Base-by-base conservation (phyloP, 2,113 vertebrate species). In the Archilochus colubris region DNA sequence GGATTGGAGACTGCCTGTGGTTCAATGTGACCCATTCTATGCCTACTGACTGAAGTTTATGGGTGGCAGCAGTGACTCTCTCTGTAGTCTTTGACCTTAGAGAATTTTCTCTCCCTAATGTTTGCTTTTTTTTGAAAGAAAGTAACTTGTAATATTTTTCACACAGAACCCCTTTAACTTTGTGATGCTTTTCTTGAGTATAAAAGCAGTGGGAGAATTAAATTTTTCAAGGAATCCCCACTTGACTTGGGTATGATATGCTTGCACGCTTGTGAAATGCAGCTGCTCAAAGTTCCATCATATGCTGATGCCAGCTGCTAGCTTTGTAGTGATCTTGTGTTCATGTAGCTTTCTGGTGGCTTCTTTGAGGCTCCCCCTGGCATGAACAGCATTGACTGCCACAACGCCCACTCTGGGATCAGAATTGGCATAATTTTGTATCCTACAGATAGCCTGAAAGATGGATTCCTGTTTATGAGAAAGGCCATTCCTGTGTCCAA, bases 201-300 rank as follows among this genome's bases (percentile, higher is more conserved):
- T n/a, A 82, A 88, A 91, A 90, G 51, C 69, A 88, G 43, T 40
- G 36, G 50, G 62, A 96, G 36, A 92, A 95, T 50, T 43, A 10
- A 40, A 30, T 81, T 90, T 93, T 86, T 38, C 46, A 94, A 82
- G 36, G 77, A 82, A 95, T 85, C 53, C 16, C 66, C 22, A 33
- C 38, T 9, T 87, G 62, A n/a, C 1, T 48, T 36, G 43, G 1
- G 6, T 30, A 89, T 91, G n/a, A 91, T 91, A 82, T 2, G 50
- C 91, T 89, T 77, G 50, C 66, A 63, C 0, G 21, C 70, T 94
- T 90, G 68, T 91, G 88, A 94, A 94, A 94, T 90, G n/a, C 17
- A 14, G 12, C 25, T 67, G 10, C 53, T 69, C n/a, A 30, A 66
- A 87, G 38, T 36, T 86, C 48, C 50, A 74, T 69, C 54, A 43